These are phyloP conservation scores for Serrognathus titanus DNA, from an alignment of 2,888 invertebrate genomes.

Conservation along the genomic window DNA sequence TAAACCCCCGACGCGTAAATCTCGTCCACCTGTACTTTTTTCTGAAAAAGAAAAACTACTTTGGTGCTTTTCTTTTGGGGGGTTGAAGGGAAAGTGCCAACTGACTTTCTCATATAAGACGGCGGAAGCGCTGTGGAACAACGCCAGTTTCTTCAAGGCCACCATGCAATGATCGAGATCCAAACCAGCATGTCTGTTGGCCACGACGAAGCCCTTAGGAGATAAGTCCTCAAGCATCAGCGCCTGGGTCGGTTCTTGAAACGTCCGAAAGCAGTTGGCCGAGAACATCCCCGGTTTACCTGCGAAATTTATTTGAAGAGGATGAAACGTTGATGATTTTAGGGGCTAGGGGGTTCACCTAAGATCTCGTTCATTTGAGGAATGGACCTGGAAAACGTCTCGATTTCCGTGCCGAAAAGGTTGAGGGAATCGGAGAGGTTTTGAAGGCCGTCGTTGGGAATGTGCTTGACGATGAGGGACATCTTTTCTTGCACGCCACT, in stretches of 20 bases:
- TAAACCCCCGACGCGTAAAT: slow-evolving; percentile 26
- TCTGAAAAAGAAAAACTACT: too few relatives aligned
- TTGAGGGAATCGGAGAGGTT: slow-evolving; percentile 47
- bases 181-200: slow-evolving; percentile 52
- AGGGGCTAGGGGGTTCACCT: slow-evolving; percentile 24
- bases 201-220: slow-evolving; percentile 54
- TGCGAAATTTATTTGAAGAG: slow-evolving; percentile 5
- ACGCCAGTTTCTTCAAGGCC: slow-evolving; percentile 53
- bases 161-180: slow-evolving; percentile 53
- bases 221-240: slow-evolving; percentile 57
- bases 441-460: slow-evolving; percentile 45
- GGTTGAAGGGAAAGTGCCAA: background rate
- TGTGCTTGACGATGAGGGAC: slow-evolving; percentile 40
- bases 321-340: too few relatives aligned
- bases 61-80: too few relatives aligned
- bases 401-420: slow-evolving; percentile 49
- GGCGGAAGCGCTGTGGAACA: slow-evolving; percentile 56
- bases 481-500: slow-evolving; percentile 30
- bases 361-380: slow-evolving; percentile 48
- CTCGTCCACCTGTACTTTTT: too few relatives aligned
- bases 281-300: slow-evolving; percentile 33
- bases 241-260: slow-evolving; percentile 38
- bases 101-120: slow-evolving; percentile 53
- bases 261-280: slow-evolving; percentile 38
- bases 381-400: slow-evolving; percentile 48